Conservation (phyloP, 1,140 invertebrate genomes). For the Nebria ingens region DNA sequence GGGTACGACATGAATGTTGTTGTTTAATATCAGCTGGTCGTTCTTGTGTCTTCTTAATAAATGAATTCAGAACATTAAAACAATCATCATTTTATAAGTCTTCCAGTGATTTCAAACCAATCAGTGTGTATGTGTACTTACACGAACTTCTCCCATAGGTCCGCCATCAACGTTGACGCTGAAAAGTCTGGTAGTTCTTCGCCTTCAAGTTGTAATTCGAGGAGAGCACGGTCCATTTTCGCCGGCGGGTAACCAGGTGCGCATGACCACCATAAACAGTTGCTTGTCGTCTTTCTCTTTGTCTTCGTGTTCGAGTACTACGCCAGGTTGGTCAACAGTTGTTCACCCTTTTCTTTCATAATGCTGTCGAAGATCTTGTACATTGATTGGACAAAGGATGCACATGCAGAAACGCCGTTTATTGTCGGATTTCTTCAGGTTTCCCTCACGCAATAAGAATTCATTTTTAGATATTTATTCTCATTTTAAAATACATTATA, state of each 20-base stretch:
- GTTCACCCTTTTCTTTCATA: slow-evolving; percentile 91
- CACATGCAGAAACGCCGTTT: slow-evolving; percentile 98
- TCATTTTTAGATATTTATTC: too few species aligned
- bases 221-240: slow-evolving; percentile 97
- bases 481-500: too few species aligned
- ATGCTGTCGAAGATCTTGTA: slow-evolving; percentile 97
- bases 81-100: too few species aligned
- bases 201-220: slow-evolving; percentile 88
- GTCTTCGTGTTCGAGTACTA: slow-evolving; percentile 89
- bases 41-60: too few species aligned
- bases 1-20: too few species aligned
- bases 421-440: slow-evolving; percentile 78
- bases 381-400: slow-evolving; percentile 95
- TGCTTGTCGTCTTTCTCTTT: slow-evolving; percentile 92
- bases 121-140: too few species aligned
- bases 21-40: too few species aligned
- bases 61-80: too few species aligned
- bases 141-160: slow-evolving; percentile 97
- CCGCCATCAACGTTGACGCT: slow-evolving; percentile 97
- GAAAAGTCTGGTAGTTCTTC: slow-evolving; percentile 99
- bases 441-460: too few species aligned
- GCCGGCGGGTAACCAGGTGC: slow-evolving; percentile 98
- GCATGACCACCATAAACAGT: slow-evolving; percentile 92
- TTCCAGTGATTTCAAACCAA: too few species aligned
- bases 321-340: slow-evolving; percentile 81